Base-by-base conservation (phyloP, 2,888 invertebrate species). In the Meghimatium bilineatum region DNA sequence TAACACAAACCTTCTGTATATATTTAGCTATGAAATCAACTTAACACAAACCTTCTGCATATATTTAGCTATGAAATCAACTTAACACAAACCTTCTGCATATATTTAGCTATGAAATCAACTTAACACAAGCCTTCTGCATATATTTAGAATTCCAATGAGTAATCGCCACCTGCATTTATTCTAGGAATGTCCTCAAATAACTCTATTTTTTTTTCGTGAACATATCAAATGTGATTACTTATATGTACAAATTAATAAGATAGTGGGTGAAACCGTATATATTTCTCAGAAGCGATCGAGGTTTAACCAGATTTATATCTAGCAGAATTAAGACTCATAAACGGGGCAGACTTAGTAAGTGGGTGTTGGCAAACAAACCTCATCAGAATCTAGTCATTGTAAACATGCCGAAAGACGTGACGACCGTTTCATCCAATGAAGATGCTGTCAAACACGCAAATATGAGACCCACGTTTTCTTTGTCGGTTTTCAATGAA, bases 131-230 rank as follows among this genome's bases (percentile, higher is more conserved):
- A 44, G 44, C 44, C 12, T 44, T 44, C 44, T 44, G 6, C 12
- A 44, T 44, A 44, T 44, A 44, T 44, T 44, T 12, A 8, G 6
- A 8, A 44, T 44, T 32, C 14, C 3, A 1, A 32, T 29, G 14
- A 66, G 32, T 66, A 32, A 66, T 66, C 32, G 32, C 14, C 66
- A 32, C 66, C 32, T 66, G 66, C 14, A 26, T 29, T 1, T 44
- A 38, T 72, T 72, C 29, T 44, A 49, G 49, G 44, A 72, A 72
- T 72, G 49, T 72, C 38, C 72, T 6, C 44, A 72, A 72, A 72
- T n/a, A 44, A 44, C 36, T 69, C 14, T 72, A 29, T n/a, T n/a
- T 2, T 72, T 12, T 72, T 12, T 72, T n/a, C 72, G 10, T 10
- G 72, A 72, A 72, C n/a, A n/a, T 44, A n/a, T n/a, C 44, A 72